Evolutionary conservation across 2,113 vertebrate genomes (phyloP).

Genomic region (Paratilapia polleni): DNA sequence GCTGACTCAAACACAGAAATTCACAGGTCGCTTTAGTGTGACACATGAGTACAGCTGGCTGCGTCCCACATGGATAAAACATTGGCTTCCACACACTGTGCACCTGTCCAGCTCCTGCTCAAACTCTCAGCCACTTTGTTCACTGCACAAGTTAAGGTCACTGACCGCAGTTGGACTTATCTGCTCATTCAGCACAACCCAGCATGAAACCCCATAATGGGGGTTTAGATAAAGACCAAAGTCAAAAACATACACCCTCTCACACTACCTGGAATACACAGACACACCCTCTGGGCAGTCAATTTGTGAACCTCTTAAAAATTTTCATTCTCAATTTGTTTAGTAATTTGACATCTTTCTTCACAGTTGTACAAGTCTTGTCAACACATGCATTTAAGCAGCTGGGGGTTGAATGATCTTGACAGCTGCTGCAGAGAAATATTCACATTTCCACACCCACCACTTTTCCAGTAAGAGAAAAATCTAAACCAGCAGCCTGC

Average conservation of each 20-base stretch:
- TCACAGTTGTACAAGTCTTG: too few relatives aligned
- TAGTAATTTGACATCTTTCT: accelerated
- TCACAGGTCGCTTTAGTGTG: slow-evolving; percentile 35
- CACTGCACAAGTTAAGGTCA: slow-evolving; percentile 29
- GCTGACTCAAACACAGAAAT: slow-evolving; percentile 32
- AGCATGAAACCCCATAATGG: slow-evolving; percentile 28
- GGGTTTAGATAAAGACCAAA: slow-evolving; percentile 54
- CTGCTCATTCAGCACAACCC: slow-evolving; percentile 30
- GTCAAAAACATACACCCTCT: slow-evolving; percentile 46
- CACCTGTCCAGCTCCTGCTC: slow-evolving; percentile 57
- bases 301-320: not conserved
- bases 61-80: slow-evolving; percentile 33
- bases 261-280: slow-evolving; percentile 28
- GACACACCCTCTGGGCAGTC: not conserved
- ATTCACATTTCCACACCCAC: not conserved
- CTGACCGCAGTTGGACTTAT: slow-evolving; percentile 51
- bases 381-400: not conserved
- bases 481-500: not conserved
- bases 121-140: slow-evolving; percentile 22
- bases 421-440: not conserved
- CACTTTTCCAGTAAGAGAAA: not conserved
- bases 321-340: too few relatives aligned
- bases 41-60: slow-evolving; percentile 47
- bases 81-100: not conserved
- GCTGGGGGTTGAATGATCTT: not conserved